Conservation (phyloP, 2,113 vertebrate species). For the Poecilia latipinna region DNA sequence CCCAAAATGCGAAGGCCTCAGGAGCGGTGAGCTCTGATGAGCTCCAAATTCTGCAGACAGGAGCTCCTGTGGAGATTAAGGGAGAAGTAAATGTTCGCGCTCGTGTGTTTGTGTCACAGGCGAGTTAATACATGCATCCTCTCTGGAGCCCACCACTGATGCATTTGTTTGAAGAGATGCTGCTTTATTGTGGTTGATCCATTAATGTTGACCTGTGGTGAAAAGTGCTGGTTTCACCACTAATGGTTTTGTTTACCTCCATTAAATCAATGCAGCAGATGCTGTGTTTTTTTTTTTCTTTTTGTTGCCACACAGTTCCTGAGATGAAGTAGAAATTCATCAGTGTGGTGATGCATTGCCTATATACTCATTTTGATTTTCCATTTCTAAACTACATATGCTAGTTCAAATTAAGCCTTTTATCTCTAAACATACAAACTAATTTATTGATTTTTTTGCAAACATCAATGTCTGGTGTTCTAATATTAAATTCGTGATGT, state of each 20-base stretch:
- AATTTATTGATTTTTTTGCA: background rate
- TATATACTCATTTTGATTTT: background rate
- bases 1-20: background rate
- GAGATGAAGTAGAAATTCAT: background rate
- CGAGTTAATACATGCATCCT: conserved; percentile 3
- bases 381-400: background rate
- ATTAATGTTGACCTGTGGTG: conserved; percentile 41
- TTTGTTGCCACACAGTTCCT: background rate
- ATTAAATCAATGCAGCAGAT: conserved; percentile 38
- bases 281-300: background rate
- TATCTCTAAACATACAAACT: background rate
- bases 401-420: conserved; percentile 2
- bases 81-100: background rate
- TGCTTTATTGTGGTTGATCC: conserved; percentile 50
- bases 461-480: background rate
- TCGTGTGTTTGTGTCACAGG: background rate
- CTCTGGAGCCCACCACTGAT: conserved; percentile 14
- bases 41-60: background rate
- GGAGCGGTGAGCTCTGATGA: background rate
- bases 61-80: background rate
- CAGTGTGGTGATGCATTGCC: conserved; percentile 7
- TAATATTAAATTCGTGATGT: conserved; percentile 10
- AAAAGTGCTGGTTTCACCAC: conserved; percentile 44
- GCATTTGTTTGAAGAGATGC: conserved; percentile 16
- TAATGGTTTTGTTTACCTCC: conserved; percentile 66